Conservation (phyloP, 2,888 invertebrate species). For the Tetramorium bicarinatum region DNA sequence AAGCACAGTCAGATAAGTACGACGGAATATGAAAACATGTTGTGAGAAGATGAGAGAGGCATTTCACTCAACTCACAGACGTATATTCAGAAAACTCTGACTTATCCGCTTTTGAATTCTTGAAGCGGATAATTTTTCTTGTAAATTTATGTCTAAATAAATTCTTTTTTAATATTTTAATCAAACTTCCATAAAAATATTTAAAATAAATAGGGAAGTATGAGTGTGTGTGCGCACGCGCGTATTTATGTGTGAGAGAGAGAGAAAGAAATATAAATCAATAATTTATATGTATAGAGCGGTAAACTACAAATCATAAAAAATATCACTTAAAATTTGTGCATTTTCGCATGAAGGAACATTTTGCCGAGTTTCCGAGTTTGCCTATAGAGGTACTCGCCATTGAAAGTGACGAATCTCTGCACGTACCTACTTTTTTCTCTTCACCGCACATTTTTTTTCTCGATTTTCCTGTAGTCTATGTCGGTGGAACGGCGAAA, state of each 20-base stretch:
- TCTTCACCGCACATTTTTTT: constrained; percentile 42
- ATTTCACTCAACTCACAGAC: constrained; percentile 11
- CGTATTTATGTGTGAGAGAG: neutral
- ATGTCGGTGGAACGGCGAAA: constrained; percentile 61
- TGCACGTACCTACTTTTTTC: constrained; percentile 30
- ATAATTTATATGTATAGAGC: neutral
- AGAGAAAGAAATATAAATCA: neutral
- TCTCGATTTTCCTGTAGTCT: constrained; percentile 50
- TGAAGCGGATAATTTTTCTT: neutral
- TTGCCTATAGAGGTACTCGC: neutral
- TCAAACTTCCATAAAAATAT: neutral
- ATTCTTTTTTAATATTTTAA: neutral
- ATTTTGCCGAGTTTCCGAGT: neutral
- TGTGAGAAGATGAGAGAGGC: constrained; percentile 18
- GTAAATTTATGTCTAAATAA: constrained; percentile 15
- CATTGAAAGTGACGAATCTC: constrained; percentile 50
- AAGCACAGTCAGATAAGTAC: neutral
- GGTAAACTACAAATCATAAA: neutral
- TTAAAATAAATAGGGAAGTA: neutral
- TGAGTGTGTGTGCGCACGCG: neutral
- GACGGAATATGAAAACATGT: constrained; percentile 38
- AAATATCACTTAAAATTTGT: constrained; percentile 2
- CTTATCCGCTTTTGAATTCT: constrained; percentile 8
- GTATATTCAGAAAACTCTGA: constrained; percentile 4
- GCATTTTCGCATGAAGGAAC: constrained; percentile 22